Conservation (phyloP, 2,888 invertebrate species). For the Sinotaia quadrata region DNA sequence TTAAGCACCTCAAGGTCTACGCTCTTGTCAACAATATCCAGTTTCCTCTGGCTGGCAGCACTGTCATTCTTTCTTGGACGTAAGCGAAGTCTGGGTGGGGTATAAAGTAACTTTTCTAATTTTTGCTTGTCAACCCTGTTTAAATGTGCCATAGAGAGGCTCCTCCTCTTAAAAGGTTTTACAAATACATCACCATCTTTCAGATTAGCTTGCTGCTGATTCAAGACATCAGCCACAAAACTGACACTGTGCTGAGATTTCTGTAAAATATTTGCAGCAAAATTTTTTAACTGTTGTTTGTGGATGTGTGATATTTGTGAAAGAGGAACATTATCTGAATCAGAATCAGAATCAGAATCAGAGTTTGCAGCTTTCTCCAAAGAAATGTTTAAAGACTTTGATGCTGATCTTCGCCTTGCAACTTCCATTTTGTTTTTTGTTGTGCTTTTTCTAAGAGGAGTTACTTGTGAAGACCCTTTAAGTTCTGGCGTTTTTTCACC, state of each 20-base stretch:
- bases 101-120: not conserved
- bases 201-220: too few species aligned
- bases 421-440: constrained; percentile 55
- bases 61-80: constrained; percentile 14
- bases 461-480: constrained; percentile 31
- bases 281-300: not conserved
- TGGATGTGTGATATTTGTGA: not conserved
- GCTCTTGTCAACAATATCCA: too few species aligned
- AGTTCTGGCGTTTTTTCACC: constrained; percentile 51
- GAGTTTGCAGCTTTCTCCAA: constrained; percentile 5
- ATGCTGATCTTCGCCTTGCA: constrained; percentile 42
- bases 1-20: too few species aligned
- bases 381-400: constrained; percentile 12
- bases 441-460: constrained; percentile 49
- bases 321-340: constrained; percentile 3
- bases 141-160: not conserved
- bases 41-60: too few species aligned
- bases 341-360: not conserved
- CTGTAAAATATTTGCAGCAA: too few species aligned
- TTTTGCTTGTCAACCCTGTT: not conserved
- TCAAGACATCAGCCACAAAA: too few species aligned
- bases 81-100: constrained; percentile 16
- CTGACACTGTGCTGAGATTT: too few species aligned
- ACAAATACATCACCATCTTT: too few species aligned
- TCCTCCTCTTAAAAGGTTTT: too few species aligned